Percentiles rank a stretch among this genome's conserved stretches.
These are phyloP conservation scores for Rhimphoctona megacephalus DNA, from an alignment of 2,888 invertebrate species.

Conservation along the genomic window DNA sequence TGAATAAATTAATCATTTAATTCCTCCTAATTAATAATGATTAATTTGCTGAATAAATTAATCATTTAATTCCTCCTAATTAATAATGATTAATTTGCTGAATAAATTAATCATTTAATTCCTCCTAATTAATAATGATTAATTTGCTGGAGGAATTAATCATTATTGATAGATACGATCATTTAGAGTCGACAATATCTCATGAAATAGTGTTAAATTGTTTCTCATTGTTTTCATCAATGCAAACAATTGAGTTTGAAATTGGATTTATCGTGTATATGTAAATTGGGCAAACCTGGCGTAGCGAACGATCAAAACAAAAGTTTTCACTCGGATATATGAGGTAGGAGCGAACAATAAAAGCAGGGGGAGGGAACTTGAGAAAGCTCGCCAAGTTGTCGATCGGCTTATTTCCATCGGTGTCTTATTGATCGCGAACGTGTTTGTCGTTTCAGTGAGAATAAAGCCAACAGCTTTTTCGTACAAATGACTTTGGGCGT, in stretches of 20 bases:
- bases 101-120: too few species aligned
- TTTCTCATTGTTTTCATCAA: neutral
- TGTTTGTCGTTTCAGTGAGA: conserved; percentile 27
- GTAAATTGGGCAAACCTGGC: neutral
- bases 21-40: neutral
- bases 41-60: too few species aligned
- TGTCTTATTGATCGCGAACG: conserved; percentile 45
- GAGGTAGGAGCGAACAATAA: conserved; percentile 4
- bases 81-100: too few species aligned
- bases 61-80: too few species aligned
- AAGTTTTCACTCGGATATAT: conserved; percentile 14
- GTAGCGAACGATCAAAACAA: neutral
- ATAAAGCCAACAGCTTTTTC: conserved; percentile 13
- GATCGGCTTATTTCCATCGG: conserved; percentile 52
- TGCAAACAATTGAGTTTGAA: neutral
- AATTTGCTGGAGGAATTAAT: too few species aligned
- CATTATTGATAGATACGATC: neutral
- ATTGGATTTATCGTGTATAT: neutral
- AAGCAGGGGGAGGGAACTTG: neutral
- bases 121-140: neutral
- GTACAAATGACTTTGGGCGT: neutral
- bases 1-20: too few species aligned
- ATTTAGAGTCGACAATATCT: neutral
- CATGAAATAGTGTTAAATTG: neutral
- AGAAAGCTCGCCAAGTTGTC: conserved; percentile 29